Percentiles rank a stretch among this genome's conserved stretches.
phyloP scores from a whole-genome alignment of 2,113 vertebrate species.

The Zingel zingel region DNA sequence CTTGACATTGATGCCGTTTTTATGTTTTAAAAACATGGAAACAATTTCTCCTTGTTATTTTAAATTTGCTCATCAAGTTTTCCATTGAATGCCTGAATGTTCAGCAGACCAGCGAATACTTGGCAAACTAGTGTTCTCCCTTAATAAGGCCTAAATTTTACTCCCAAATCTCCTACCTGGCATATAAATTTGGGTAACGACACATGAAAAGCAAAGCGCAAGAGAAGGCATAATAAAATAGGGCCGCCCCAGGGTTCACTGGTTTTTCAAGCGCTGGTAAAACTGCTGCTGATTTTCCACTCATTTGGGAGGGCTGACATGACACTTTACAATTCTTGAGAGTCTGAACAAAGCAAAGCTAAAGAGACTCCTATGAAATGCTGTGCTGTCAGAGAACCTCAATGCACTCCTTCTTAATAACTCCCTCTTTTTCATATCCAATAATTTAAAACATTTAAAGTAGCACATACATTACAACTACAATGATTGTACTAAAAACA shows the following conservation, averaged over 20 bases:
- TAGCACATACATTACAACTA: neutral
- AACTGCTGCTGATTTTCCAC: conserved; percentile 44
- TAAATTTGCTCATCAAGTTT: conserved; percentile 39
- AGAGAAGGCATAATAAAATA: conserved; percentile 23
- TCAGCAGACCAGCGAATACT: conserved; percentile 50
- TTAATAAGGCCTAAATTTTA: conserved; percentile 37
- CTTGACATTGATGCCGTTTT: conserved; percentile 14
- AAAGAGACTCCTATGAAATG: neutral
- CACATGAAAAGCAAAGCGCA: conserved; percentile 17
- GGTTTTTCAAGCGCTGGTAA: conserved; percentile 26
- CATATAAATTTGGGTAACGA: conserved; percentile 30
- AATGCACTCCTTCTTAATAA: neutral
- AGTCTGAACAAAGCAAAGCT: neutral
- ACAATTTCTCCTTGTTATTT: conserved; percentile 32
- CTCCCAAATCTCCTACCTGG: conserved; percentile 45
- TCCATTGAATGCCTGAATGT: conserved; percentile 40
- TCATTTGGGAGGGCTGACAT: conserved; percentile 6
- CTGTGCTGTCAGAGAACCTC: neutral
- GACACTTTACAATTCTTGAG: neutral
- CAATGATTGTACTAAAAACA: neutral
- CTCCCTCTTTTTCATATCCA: neutral
- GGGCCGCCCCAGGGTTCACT: conserved; percentile 11
- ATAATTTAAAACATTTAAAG: conserved; percentile 3
- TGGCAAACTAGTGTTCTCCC: conserved; percentile 23
- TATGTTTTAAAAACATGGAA: conserved; percentile 37